A percentile compares a stretch with the other conserved stretches of the same genome.
Evolutionary conservation across 1,140 invertebrate genomes (phyloP).

Genomic region (Bombus difficillimus): DNA sequence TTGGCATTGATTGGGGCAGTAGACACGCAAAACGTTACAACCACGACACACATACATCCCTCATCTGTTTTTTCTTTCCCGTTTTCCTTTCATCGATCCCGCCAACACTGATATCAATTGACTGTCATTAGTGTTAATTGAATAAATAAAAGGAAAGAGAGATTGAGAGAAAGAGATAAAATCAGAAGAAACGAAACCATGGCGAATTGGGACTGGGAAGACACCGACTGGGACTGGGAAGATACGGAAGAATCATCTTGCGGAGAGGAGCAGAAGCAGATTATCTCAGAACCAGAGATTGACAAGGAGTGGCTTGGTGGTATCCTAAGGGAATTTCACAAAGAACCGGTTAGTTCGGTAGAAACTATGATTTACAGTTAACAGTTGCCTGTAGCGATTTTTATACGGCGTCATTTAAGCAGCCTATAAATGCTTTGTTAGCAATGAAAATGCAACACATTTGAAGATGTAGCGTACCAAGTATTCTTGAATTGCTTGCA

Average conservation of each 20-base stretch:
- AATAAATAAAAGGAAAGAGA: neutral
- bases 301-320: constrained; percentile 85
- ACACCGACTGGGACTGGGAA: constrained; percentile 82
- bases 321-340: constrained; percentile 84
- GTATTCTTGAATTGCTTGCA: neutral
- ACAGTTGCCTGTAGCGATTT: constrained; percentile 24
- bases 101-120: neutral
- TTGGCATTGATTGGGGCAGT: constrained; percentile 31
- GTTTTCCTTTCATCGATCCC: neutral
- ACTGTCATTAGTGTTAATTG: neutral
- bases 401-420: constrained; percentile 17
- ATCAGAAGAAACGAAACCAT: neutral
- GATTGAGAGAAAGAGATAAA: neutral
- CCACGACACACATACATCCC: neutral
- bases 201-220: constrained; percentile 33
- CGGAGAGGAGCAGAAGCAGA: constrained; percentile 70
- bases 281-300: constrained; percentile 82
- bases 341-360: constrained; percentile 59
- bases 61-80: neutral
- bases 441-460: neutral
- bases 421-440: constrained; percentile 7
- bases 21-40: constrained; percentile 13
- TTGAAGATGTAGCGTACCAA: neutral
- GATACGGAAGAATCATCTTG: constrained; percentile 76
- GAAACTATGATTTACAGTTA: constrained; percentile 35